Percentiles rank a stretch among this genome's conserved stretches.
Evolutionary conservation across 2,888 invertebrate genomes (phyloP).

Genomic region (Polylopha cassiicola): DNA sequence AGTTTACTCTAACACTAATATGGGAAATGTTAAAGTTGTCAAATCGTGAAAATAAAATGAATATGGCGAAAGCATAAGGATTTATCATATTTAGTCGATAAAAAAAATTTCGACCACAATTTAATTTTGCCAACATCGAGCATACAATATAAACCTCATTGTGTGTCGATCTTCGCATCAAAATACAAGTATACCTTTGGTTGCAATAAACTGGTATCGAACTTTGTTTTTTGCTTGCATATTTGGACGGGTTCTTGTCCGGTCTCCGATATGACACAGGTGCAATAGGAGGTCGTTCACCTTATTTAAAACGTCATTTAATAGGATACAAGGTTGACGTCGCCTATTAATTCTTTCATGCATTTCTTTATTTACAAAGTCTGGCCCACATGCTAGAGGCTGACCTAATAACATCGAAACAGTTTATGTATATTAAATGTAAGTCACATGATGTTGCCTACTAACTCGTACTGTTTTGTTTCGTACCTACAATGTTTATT

Average conservation of each 20-base stretch:
- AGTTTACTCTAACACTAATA: too few species aligned
- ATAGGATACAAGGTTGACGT: not conserved
- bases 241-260: constrained; percentile 47
- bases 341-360: not conserved
- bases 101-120: too few species aligned
- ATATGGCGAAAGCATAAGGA: too few species aligned
- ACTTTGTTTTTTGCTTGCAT: constrained; percentile 55
- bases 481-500: too few species aligned
- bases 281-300: constrained; percentile 62
- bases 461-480: too few species aligned
- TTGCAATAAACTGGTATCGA: constrained; percentile 37
- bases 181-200: constrained; percentile 10
- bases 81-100: too few species aligned
- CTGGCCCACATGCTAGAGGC: not conserved
- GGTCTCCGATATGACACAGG: constrained; percentile 46
- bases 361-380: not conserved
- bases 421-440: not conserved
- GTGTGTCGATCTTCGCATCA: too few species aligned
- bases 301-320: constrained; percentile 28
- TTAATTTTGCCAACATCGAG: too few species aligned
- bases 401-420: not conserved
- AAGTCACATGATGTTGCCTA: too few species aligned
- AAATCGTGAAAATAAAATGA: too few species aligned
- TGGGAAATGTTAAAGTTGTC: too few species aligned
- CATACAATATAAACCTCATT: too few species aligned